Base-by-base conservation (phyloP, 2,113 vertebrate genomes). In the Crotalus helleri region DNA sequence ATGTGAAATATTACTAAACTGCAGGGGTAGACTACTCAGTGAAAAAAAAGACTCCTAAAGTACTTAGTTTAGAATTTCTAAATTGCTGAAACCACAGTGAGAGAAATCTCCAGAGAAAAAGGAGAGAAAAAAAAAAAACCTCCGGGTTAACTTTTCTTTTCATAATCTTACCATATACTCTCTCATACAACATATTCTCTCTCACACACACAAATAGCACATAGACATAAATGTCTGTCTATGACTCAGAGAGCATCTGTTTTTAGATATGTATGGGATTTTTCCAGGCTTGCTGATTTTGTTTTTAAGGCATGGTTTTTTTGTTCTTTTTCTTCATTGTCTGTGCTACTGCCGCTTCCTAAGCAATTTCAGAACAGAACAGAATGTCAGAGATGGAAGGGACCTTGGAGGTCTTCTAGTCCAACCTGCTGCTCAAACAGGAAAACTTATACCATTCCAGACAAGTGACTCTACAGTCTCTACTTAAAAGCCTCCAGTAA, bases 101-200 rank as follows among this genome's bases (percentile, higher is more conserved):
- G 85, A 24, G 46, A 26, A 29, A 49, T 26, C 46, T 87, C 85
- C 0, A 9, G 49, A 15, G 49, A 1, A 86, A 24, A 12, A 0
- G 3, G 13, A 8, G 21, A 11, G 4, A 3, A 13, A 2, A 0
- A 13, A 29, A 49, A 3, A 69, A 6, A 81, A 39, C 15, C n/a
- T 39, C n/a, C 19, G 85, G 24, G 46, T 87, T 87, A 87, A 87
- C 49, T 26, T 51, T 51, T 46, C 44, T 29, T 51, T 51, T 87
- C 11, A 53, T 87, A 26, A 49, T 51, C 46, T 29, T 6, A 87
- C 12, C 13, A 24, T 21, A 87, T 2, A 26, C 24, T 51, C 46
- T 11, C 33, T 81, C n/a, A 19, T 15, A n/a, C 29, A 69, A n/a
- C 5, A 4, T 21, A 53, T 24, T 51, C 49, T 51, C 46, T 23